phyloP scores from a whole-genome alignment of 2,797 vertebrate genomes.

The Parotocinclus haroldoi region DNA sequence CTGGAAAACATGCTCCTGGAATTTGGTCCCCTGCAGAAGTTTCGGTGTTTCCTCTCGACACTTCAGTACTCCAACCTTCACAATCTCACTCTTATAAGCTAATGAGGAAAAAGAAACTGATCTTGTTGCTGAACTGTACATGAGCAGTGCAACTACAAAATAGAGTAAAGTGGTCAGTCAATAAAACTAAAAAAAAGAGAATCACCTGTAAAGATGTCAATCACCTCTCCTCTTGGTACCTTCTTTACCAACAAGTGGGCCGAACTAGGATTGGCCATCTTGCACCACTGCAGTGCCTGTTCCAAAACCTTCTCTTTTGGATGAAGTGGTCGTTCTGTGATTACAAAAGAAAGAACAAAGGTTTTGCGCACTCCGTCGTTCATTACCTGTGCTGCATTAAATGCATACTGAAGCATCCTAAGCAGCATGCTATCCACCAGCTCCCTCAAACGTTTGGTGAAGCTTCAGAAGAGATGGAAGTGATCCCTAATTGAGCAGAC shows the following conservation, averaged over 20 bases:
- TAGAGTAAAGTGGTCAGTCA: too few species aligned
- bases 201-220: conserved; percentile 88
- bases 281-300: conserved; percentile 94
- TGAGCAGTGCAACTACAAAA: too few species aligned
- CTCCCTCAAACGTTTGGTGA: neutral
- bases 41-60: conserved; percentile 90
- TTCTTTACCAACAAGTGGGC: conserved; percentile 89
- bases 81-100: conserved; percentile 83
- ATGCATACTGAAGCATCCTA: neutral
- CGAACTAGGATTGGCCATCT: conserved; percentile 86
- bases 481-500: neutral
- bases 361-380: too few species aligned
- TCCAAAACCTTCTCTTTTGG: conserved; percentile 95
- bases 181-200: neutral
- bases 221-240: conserved; percentile 79
- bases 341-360: neutral
- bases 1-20: conserved; percentile 91
- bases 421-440: neutral
- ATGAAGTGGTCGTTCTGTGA: conserved; percentile 85
- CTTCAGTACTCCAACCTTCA: conserved; percentile 83
- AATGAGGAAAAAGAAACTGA: conserved; percentile 2
- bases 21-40: conserved; percentile 86
- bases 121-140: too few species aligned
- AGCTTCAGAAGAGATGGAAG: neutral
- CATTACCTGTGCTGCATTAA: too few species aligned